A percentile compares a stretch with the other conserved stretches of the same genome.
phyloP scores from a whole-genome alignment of 2,888 invertebrate genomes.

The Agrochola circellaris region DNA sequence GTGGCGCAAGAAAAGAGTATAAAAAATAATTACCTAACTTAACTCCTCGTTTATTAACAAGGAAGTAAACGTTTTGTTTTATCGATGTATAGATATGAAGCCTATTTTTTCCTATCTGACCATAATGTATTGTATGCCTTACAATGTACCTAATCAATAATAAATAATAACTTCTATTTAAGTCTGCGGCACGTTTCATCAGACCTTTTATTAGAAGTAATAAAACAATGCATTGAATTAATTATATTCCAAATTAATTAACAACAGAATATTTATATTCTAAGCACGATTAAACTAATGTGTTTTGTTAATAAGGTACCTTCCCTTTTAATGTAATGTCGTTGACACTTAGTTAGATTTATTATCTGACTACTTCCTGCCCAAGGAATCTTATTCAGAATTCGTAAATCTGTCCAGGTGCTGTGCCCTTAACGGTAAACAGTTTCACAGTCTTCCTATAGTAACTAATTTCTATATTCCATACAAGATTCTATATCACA shows the following conservation, averaged over 20 bases:
- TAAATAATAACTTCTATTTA: slow-evolving; percentile 7
- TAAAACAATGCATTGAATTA: slow-evolving; percentile 29
- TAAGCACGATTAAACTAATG: slow-evolving; percentile 28
- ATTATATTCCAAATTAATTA: slow-evolving; percentile 28
- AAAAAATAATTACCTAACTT: too few species aligned
- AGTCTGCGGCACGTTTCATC: slow-evolving; percentile 17
- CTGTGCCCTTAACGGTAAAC: not conserved
- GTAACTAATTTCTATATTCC: not conserved
- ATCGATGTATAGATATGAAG: too few species aligned
- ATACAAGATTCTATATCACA: not conserved
- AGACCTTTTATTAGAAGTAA: slow-evolving; percentile 13
- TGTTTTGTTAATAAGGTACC: slow-evolving; percentile 11
- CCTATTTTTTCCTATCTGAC: not conserved
- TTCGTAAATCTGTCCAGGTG: not conserved
- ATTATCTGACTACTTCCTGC: slow-evolving; percentile 32
- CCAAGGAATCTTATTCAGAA: not conserved
- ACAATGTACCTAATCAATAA: slow-evolving; percentile 7
- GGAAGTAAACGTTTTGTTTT: too few species aligned
- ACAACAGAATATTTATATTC: slow-evolving; percentile 8
- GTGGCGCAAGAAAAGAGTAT: too few species aligned
- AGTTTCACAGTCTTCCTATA: not conserved
- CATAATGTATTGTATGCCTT: too few species aligned
- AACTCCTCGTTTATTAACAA: too few species aligned
- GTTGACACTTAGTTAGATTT: slow-evolving; percentile 22
- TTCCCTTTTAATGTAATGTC: slow-evolving; percentile 8